A percentile compares a stretch with the other conserved stretches of the same genome.
phyloP scores from a whole-genome alignment of 2,888 invertebrate species.

The Cacoxenus indagator region DNA sequence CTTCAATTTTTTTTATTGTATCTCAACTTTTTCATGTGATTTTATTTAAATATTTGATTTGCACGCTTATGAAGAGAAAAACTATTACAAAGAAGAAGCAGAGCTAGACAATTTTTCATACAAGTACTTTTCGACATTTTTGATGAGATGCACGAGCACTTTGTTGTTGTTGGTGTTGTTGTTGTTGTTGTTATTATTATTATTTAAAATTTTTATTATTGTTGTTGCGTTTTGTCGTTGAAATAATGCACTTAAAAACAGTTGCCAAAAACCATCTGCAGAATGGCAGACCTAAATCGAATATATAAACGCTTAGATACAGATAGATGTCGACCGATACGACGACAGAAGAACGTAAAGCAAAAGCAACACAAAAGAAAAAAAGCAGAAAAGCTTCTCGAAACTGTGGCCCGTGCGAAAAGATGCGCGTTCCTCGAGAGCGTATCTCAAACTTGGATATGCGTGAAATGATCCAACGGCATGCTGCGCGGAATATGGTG shows the following conservation, averaged over 20 bases:
- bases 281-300: neutral
- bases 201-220: neutral
- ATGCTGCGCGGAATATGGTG: neutral
- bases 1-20: no score
- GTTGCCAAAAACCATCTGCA: neutral
- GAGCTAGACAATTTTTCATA: neutral
- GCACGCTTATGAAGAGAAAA: neutral
- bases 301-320: neutral
- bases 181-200: neutral
- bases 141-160: no score
- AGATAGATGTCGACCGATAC: neutral
- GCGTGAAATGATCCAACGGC: neutral
- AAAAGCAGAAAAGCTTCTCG: no score
- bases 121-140: neutral
- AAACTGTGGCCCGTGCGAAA: neutral
- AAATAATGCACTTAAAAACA: neutral
- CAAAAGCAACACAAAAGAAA: no score
- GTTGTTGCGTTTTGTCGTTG: neutral
- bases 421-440: neutral
- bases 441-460: neutral
- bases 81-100: neutral
- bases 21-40: slow-evolving; percentile 26
- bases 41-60: neutral
- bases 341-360: no score
- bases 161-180: no score